These are phyloP conservation scores for Psilopogon haemacephalus DNA, from an alignment of 2,113 vertebrate species.

Conservation along the genomic window DNA sequence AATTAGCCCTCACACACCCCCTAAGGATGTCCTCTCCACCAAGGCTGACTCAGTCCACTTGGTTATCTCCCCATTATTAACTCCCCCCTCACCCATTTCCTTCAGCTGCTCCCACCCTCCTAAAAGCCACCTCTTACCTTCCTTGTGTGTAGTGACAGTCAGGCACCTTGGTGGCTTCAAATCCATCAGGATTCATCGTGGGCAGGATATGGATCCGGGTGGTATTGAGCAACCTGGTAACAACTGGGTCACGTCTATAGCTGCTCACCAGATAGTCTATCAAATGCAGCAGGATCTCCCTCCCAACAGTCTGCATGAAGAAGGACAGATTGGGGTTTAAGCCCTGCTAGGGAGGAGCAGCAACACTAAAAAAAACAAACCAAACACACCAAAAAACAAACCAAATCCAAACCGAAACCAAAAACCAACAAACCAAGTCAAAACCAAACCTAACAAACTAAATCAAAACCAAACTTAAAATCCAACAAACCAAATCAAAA, in stretches of 20 bases:
- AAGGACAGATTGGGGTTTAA: not conserved
- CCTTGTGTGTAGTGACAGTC: slow-evolving; percentile 78
- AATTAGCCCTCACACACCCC: not conserved
- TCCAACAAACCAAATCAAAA: too few relatives aligned
- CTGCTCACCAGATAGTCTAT: slow-evolving; percentile 83
- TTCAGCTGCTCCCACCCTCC: not conserved
- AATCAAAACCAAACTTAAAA: too few relatives aligned
- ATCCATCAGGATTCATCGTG: slow-evolving; percentile 96
- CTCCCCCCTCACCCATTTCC: not conserved
- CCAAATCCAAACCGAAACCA: too few relatives aligned
- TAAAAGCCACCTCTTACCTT: slow-evolving; percentile 76
- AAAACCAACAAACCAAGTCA: too few relatives aligned
- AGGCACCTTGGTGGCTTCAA: slow-evolving; percentile 73
- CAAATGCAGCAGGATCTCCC: slow-evolving; percentile 89
- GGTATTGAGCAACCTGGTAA: slow-evolving; percentile 79
- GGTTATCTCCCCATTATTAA: not conserved
- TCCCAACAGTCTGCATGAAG: slow-evolving; percentile 82
- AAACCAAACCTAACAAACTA: too few relatives aligned
- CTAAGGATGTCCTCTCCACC: not conserved
- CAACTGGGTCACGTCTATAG: slow-evolving; percentile 76
- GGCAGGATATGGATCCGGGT: slow-evolving; percentile 92
- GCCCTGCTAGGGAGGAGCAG: not conserved
- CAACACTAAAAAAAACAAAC: too few relatives aligned
- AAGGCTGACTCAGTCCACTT: not conserved
- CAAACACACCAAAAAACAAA: too few relatives aligned